phyloP scores from a whole-genome alignment of 2,888 invertebrate species.

The Brachyptera risi region DNA sequence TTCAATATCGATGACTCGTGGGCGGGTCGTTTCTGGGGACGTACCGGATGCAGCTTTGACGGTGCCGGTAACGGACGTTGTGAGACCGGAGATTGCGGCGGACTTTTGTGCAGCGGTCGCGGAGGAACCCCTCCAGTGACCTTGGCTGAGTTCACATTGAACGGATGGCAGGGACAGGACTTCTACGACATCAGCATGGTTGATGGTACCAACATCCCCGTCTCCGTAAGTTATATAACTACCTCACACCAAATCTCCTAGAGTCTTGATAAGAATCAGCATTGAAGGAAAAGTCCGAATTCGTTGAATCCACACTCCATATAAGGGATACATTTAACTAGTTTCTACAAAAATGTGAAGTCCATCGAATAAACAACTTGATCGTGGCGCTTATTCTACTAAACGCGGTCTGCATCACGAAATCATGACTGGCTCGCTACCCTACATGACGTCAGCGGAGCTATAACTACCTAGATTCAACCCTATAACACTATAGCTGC shows the following conservation, averaged over 20 bases:
- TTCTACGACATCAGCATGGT: slow-evolving; percentile 50
- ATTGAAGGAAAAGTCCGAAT: too few species aligned
- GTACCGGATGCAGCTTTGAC: slow-evolving; percentile 43
- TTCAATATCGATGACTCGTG: slow-evolving; percentile 40
- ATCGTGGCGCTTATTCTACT: too few species aligned
- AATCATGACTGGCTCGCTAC: too few species aligned
- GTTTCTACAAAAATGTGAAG: too few species aligned
- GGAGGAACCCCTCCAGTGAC: slow-evolving; percentile 47
- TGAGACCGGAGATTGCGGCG: slow-evolving; percentile 45
- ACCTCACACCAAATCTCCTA: too few species aligned
- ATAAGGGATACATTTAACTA: too few species aligned
- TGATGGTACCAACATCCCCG: slow-evolving; percentile 48
- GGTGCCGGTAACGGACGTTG: slow-evolving; percentile 39
- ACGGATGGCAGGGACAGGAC: slow-evolving; percentile 43
- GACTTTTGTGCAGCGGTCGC: slow-evolving; percentile 44
- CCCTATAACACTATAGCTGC: too few species aligned
- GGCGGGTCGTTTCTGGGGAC: slow-evolving; percentile 47
- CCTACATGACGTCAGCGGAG: too few species aligned
- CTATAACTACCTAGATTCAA: too few species aligned
- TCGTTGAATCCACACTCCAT: too few species aligned
- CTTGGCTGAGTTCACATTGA: slow-evolving; percentile 46
- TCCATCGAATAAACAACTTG: too few species aligned
- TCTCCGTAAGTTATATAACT: slow-evolving; percentile 39
- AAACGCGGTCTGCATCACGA: too few species aligned
- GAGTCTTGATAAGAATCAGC: not conserved